Conservation (phyloP, 2,797 vertebrate species). For the Pogonophryne albipinna region DNA sequence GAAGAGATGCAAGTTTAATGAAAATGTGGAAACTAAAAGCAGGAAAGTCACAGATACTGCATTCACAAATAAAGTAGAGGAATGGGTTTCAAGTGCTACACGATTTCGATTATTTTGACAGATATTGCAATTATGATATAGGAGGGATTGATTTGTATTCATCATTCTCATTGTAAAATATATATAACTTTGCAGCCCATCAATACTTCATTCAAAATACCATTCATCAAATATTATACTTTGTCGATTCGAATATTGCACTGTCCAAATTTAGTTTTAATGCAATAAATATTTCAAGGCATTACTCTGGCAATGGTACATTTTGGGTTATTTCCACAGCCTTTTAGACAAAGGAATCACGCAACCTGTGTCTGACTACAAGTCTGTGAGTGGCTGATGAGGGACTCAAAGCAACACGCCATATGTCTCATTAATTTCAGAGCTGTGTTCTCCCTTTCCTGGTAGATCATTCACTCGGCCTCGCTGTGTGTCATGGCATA, state of each 20-base stretch:
- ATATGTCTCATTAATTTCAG: slow-evolving; percentile 57
- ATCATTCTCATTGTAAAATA: too few relatives aligned
- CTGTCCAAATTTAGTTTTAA: not conserved
- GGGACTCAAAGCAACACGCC: slow-evolving; percentile 51
- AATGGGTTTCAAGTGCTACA: not conserved
- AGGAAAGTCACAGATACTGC: not conserved
- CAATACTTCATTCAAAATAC: too few relatives aligned
- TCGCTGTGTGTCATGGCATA: slow-evolving; percentile 60
- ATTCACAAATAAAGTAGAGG: not conserved
- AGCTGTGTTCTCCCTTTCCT: slow-evolving; percentile 38
- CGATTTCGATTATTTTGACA: too few relatives aligned
- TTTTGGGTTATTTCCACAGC: not conserved
- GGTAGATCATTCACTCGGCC: slow-evolving; percentile 54
- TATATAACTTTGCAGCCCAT: too few relatives aligned
- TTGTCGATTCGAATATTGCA: too few relatives aligned
- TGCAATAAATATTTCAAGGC: not conserved
- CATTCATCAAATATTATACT: too few relatives aligned
- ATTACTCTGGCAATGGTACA: not conserved
- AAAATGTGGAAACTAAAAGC: not conserved
- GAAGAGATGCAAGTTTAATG: slow-evolving; percentile 5
- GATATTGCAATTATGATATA: too few relatives aligned
- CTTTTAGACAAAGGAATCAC: slow-evolving; percentile 15
- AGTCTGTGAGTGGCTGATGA: slow-evolving; percentile 39
- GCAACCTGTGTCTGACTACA: slow-evolving; percentile 29
- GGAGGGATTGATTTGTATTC: too few relatives aligned